Evolutionary conservation across 2,888 invertebrate genomes (phyloP), one percentile per base, ranked within the genome.

Genomic region (Philonicus albiceps): DNA sequence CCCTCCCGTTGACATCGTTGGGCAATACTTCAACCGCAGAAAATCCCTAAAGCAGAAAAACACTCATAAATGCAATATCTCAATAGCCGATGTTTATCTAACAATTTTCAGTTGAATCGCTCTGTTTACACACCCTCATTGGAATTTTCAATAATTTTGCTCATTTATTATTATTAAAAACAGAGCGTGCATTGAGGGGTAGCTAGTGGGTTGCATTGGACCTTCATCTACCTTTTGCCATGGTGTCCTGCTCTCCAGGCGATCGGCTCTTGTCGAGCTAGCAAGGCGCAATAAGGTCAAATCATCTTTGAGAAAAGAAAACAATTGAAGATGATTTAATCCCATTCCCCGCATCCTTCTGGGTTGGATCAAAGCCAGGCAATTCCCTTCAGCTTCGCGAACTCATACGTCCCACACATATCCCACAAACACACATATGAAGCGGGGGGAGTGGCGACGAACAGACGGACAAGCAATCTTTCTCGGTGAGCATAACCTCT

Each of bases 251-350:
- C 4, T 64, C 64, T 19, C 11, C 27, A 3, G 27, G 64, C 27
- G 27, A 27, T 22, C 5, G 3, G 40, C 40, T 43, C 40, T 13
- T 64, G 22, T 64, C 11, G 22, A 22, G 27, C 22, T 22, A 27
- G 72, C 30, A 73, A 43, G 73, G 31, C 43, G 40, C 84, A 84
- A 84, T 84, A 84, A 84, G 73, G 43, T 84, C 72, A 84, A 73
- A 73, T 84, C 84, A 84, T 84, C 73, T 73, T 43, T 84, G 31
- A 84, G 84, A 84, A 84, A 84, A 73, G 73, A 75, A 85, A 85
- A 76, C 75, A 85, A 85, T 76, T 76, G 85, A 85, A 85, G 53
- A 85, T 75, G 53, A n/a, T 55, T 87, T 85, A 83, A 85, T 72
- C 78, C 85, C 78, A 87, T 73, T 85, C 49, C 49, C 78, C 22